Conservation (phyloP, 2,797 vertebrate genomes). For the Chloroceryle inda region DNA sequence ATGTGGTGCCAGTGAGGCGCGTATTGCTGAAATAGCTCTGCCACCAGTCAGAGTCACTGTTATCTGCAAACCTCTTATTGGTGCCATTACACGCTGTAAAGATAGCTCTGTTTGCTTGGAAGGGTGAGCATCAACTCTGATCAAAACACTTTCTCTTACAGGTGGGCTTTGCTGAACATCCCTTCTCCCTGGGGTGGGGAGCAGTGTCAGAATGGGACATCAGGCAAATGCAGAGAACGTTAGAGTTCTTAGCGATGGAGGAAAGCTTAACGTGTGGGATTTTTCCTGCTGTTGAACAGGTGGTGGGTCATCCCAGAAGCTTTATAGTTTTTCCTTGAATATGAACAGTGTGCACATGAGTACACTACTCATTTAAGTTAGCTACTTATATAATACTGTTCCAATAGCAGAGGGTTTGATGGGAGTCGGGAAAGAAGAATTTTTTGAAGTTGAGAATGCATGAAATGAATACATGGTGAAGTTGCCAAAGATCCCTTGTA, state of each 20-base stretch:
- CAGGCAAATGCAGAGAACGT: background rate
- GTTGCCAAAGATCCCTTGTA: constrained; percentile 34
- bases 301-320: background rate
- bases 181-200: background rate
- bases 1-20: background rate
- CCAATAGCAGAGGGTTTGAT: background rate
- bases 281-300: background rate
- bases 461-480: constrained; percentile 29
- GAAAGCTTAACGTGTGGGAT: background rate
- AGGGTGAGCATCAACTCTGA: constrained; percentile 77
- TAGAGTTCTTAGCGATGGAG: background rate
- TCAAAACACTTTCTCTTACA: constrained; percentile 42
- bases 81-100: constrained; percentile 74
- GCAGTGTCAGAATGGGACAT: background rate
- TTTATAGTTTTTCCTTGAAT: background rate
- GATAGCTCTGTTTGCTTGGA: constrained; percentile 83
- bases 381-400: background rate
- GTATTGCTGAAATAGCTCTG: constrained; percentile 52
- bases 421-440: background rate
- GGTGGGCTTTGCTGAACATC: background rate
- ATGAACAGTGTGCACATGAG: background rate
- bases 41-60: constrained; percentile 65
- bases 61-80: constrained; percentile 79
- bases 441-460: constrained; percentile 22
- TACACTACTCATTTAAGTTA: background rate